A percentile compares a stretch with the other conserved stretches of the same genome.
These are phyloP conservation scores for Anarhynchus alexandrinus DNA, from an alignment of 2,113 vertebrate species.

Conservation along the genomic window DNA sequence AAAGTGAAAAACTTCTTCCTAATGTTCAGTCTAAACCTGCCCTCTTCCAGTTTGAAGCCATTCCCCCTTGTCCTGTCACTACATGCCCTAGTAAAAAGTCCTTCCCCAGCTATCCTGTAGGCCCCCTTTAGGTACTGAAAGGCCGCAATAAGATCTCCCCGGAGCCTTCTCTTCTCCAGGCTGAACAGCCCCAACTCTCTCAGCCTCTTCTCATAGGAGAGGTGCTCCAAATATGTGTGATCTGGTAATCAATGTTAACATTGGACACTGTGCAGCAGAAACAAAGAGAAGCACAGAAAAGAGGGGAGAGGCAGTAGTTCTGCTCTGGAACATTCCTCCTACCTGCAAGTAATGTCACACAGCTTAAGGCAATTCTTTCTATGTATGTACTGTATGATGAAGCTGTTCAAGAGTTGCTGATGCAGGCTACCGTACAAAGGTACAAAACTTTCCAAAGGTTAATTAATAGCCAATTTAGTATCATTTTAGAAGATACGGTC, in stretches of 20 bases:
- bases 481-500: not conserved
- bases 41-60: too few species aligned
- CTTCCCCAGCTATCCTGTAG: too few species aligned
- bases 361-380: not conserved
- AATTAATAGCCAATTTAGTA: not conserved
- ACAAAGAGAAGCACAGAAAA: not conserved
- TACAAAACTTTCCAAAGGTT: not conserved
- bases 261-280: not conserved
- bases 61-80: too few species aligned
- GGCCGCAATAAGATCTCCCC: too few species aligned
- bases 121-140: too few species aligned
- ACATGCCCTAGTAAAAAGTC: too few species aligned
- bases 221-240: not conserved
- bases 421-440: not conserved
- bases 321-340: not conserved
- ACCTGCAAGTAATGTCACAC: not conserved
- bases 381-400: fast-evolving
- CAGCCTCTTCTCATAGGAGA: too few species aligned
- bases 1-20: too few species aligned
- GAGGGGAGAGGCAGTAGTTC: not conserved
- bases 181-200: too few species aligned
- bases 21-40: too few species aligned
- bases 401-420: not conserved
- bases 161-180: too few species aligned
- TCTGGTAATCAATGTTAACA: not conserved